Evolutionary conservation across 1,140 invertebrate species (phyloP), one percentile per base, ranked within the genome.

Genomic region (Trachymyrmex cornetzi): DNA sequence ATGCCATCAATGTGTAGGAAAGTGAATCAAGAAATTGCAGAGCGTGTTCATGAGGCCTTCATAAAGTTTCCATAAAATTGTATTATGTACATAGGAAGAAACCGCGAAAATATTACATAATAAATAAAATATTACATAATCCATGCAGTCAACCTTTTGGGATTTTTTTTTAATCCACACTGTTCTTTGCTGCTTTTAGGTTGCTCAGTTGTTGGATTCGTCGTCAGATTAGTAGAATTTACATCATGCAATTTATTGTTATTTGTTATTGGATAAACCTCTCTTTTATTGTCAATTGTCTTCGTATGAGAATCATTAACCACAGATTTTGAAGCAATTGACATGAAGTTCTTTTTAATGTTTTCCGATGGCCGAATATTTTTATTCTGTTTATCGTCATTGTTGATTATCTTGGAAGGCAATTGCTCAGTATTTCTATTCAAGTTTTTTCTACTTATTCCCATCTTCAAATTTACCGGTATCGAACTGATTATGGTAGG

Each of bases 141-240:
- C 93, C 93, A 93, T 22, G 63, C 6, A 2, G 64, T 87, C n/a
- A 93, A 66, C 14, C 71, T 7, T 64, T 92, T 92, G 0, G 88
- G 77, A 87, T 92, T 90, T 1, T 66, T 22, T 69, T 90, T 48
- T 5, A 50, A 34, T 61, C 69, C 53, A 53, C 74, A 79, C 30
- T 12, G 38, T 2, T 44, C 38, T 44, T 77, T 55, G 14, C 24
- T 77, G 24, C 48, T 75, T n/a, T 59, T 69, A n/a, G 59, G 27
- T 27, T 44, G 61, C 14, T 50, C 11, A 9, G 19, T 27, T 30
- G 11, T 34, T 24, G 12, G 2, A 61, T n/a, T 53, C 0, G 4
- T 27, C 11, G 12, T 16, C 0, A 30, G 11, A 4, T 30, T 61
- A 74, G 4, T 24, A 3, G n/a, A 14, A 57, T 59, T 85, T 38